A percentile compares a stretch with the other conserved stretches of the same genome.
These are phyloP conservation scores for Helicoverpa assulta DNA, from an alignment of 2,888 invertebrate species.

Conservation along the genomic window DNA sequence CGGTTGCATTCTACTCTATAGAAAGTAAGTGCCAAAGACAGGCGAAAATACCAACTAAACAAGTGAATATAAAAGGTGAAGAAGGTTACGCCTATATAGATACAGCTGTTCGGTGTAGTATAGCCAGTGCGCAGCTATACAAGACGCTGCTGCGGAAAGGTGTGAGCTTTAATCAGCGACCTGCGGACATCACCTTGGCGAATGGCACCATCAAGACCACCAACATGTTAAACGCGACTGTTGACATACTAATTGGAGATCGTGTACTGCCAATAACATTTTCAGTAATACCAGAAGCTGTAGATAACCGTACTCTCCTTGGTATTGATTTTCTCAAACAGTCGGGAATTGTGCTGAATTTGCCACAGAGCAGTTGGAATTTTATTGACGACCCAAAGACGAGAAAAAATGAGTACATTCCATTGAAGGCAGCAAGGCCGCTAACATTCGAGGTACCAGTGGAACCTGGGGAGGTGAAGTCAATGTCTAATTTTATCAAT, in stretches of 20 bases:
- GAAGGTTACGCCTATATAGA: too few species aligned
- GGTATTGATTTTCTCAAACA: constrained; percentile 50
- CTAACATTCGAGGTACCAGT: not conserved
- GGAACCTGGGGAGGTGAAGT: constrained; percentile 2
- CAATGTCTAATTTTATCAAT: not conserved
- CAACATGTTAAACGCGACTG: not conserved
- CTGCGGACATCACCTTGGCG: constrained; percentile 12
- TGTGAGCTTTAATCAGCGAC: constrained; percentile 2
- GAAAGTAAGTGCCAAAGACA: too few species aligned
- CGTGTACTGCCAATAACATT: too few species aligned
- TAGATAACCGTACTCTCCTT: constrained; percentile 35
- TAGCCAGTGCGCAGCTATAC: too few species aligned
- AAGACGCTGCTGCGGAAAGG: not conserved
- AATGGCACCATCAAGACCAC: constrained; percentile 6
- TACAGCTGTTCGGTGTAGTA: too few species aligned
- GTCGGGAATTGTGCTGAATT: constrained; percentile 35
- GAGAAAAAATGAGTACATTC: not conserved
- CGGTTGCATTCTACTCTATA: too few species aligned
- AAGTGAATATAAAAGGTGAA: too few species aligned
- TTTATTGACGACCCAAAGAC: too few species aligned
- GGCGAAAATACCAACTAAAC: too few species aligned
- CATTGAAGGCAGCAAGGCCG: constrained; percentile 2
- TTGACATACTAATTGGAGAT: not conserved
- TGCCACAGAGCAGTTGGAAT: constrained; percentile 44
- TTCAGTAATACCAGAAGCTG: constrained; percentile 24